Conservation (phyloP, 2,113 vertebrate species). For the Phycodurus eques region DNA sequence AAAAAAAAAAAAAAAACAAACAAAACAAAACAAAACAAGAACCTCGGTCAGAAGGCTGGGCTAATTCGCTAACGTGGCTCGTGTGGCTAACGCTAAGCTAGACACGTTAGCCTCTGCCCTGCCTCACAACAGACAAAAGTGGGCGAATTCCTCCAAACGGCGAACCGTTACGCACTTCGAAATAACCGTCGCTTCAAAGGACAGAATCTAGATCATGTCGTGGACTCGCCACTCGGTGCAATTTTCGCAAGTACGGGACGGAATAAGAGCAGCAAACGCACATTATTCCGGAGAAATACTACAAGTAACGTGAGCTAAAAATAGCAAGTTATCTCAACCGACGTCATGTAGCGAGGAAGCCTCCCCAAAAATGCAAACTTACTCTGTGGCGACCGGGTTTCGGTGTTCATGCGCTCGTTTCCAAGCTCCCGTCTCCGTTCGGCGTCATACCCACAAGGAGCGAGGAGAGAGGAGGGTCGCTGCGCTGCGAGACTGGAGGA, state of each 20-base stretch:
- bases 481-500: conserved; percentile 19
- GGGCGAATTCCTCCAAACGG: not conserved
- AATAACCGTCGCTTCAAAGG: not conserved
- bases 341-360: conserved; percentile 3
- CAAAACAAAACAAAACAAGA: not conserved
- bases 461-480: not conserved
- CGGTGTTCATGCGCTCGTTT: conserved; percentile 26
- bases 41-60: not conserved
- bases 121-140: not conserved
- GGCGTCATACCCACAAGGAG: conserved; percentile 46
- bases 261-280: not conserved
- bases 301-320: conserved; percentile 28
- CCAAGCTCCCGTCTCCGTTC: conserved; percentile 23
- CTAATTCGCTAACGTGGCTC: conserved; percentile 6
- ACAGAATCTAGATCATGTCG: not conserved
- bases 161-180: not conserved
- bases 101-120: conserved; percentile 3
- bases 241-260: not conserved
- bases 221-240: not conserved
- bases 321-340: conserved; percentile 33
- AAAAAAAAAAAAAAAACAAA: too few species aligned
- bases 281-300: conserved; percentile 10
- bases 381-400: conserved; percentile 38
- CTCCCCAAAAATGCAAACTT: conserved; percentile 34
- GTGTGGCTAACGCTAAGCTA: conserved; percentile 10